A percentile compares a stretch with the other conserved stretches of the same genome.
Conservation (phyloP, 2,888 invertebrate species). For the Miltochrista miniata region DNA sequence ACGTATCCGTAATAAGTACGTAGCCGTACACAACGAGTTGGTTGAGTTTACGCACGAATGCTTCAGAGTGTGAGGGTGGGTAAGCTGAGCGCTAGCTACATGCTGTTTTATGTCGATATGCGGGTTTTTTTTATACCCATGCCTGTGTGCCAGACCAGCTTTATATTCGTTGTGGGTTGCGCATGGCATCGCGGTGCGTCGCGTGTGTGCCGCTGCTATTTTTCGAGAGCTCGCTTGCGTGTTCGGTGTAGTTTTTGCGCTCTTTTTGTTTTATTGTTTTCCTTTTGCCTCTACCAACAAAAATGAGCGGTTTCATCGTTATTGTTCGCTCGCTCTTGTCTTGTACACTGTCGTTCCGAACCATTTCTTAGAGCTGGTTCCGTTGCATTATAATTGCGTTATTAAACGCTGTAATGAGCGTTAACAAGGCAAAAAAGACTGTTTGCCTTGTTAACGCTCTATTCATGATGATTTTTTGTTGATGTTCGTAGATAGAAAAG, state of each 20-base stretch:
- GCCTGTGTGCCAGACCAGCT: conserved; percentile 28
- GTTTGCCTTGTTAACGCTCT: conserved; percentile 61
- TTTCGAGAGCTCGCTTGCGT: conserved; percentile 73
- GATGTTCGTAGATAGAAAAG: conserved; percentile 41
- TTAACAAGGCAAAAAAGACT: conserved; percentile 13
- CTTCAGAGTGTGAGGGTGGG: conserved; percentile 66
- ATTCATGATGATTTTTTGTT: conserved; percentile 56
- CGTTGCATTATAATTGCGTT: conserved; percentile 56
- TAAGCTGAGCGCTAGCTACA: conserved; percentile 46
- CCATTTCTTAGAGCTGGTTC: conserved; percentile 51
- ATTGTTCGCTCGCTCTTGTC: conserved; percentile 68
- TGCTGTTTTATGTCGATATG: conserved; percentile 53
- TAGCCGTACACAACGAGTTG: conserved; percentile 44
- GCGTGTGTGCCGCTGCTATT: conserved; percentile 56
- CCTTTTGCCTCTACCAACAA: conserved; percentile 62
- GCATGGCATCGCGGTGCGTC: conserved; percentile 49
- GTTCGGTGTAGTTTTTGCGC: conserved; percentile 67
- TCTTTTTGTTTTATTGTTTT: conserved; percentile 76
- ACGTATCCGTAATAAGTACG: conserved; percentile 62
- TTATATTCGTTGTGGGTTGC: conserved; percentile 34
- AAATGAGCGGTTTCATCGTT: conserved; percentile 69
- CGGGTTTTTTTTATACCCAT: conserved; percentile 54
- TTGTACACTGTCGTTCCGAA: conserved; percentile 43
- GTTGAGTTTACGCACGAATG: conserved; percentile 72
- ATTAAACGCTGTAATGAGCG: conserved; percentile 53